These are phyloP conservation scores for Glareola pratincola DNA, from an alignment of 2,113 vertebrate genomes.

Conservation along the genomic window DNA sequence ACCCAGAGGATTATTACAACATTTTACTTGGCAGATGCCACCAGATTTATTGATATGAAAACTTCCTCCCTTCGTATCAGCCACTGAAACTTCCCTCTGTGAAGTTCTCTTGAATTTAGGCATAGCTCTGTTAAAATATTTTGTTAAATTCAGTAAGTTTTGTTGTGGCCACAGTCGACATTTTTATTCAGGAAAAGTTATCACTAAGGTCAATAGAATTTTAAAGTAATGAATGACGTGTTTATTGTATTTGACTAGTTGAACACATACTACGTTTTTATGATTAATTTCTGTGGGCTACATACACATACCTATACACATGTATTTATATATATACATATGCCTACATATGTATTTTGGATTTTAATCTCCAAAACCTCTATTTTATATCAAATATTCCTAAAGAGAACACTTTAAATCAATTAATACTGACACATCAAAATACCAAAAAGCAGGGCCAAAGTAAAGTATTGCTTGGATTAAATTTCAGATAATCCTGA, in stretches of 20 bases:
- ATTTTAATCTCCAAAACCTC: constrained; percentile 9
- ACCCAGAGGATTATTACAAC: not conserved
- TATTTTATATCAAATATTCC: constrained; percentile 40
- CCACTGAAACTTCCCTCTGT: not conserved
- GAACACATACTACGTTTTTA: not conserved
- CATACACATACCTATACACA: not conserved
- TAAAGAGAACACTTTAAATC: constrained; percentile 23
- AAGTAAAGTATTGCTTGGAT: constrained; percentile 42
- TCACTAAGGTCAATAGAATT: not conserved
- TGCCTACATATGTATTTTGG: not conserved
- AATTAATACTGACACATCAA: constrained; percentile 5
- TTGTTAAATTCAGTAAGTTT: not conserved
- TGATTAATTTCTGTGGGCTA: not conserved
- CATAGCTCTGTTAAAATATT: not conserved
- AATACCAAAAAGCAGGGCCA: not conserved
- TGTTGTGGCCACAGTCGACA: not conserved
- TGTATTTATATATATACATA: not conserved
- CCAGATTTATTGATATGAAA: not conserved
- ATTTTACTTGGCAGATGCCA: constrained; percentile 20
- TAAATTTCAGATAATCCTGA: constrained; percentile 13
- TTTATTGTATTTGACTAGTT: not conserved
- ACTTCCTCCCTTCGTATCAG: not conserved
- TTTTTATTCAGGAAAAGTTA: not conserved
- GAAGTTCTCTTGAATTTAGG: not conserved
- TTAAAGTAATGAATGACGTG: not conserved